A percentile compares a stretch with the other conserved stretches of the same genome.
These are phyloP conservation scores for Noctua janthina DNA, from an alignment of 2,888 invertebrate genomes.

Conservation along the genomic window DNA sequence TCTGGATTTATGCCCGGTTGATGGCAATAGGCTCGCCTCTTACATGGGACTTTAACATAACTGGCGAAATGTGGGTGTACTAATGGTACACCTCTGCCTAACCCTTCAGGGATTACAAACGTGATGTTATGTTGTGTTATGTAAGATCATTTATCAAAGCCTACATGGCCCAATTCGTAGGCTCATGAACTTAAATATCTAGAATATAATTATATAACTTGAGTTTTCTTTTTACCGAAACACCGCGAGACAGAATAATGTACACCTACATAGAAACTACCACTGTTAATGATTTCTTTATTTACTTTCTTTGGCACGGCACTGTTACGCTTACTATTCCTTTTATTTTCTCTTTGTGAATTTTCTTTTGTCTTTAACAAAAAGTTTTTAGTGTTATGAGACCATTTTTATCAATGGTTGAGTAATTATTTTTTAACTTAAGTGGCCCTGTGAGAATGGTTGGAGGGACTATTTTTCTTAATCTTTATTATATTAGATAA, in stretches of 20 bases:
- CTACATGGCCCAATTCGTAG: too few species aligned
- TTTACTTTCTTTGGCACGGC: slow-evolving; percentile 39
- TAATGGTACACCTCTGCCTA: too few species aligned
- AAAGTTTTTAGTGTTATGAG: slow-evolving; percentile 39
- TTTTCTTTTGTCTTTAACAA: slow-evolving; percentile 48
- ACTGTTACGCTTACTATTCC: slow-evolving; percentile 31
- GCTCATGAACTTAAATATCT: too few species aligned
- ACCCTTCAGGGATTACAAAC: too few species aligned
- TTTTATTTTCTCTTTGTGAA: slow-evolving; percentile 48
- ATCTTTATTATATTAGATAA: background rate
- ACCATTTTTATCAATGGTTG: slow-evolving; percentile 22
- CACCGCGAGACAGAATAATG: slow-evolving; percentile 25
- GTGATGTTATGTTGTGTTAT: too few species aligned
- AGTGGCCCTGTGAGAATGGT: background rate
- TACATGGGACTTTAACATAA: too few species aligned
- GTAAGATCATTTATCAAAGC: too few species aligned
- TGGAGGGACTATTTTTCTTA: background rate
- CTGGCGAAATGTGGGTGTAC: too few species aligned
- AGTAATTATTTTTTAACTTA: slow-evolving; percentile 45
- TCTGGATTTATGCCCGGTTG: too few species aligned
- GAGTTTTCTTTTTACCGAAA: slow-evolving; percentile 18
- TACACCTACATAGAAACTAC: slow-evolving; percentile 18
- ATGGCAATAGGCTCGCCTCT: too few species aligned
- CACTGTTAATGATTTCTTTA: slow-evolving; percentile 54
- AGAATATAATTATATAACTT: too few species aligned